Base-by-base conservation (phyloP, 2,888 invertebrate genomes). In the Polydrusus tereticollis region DNA sequence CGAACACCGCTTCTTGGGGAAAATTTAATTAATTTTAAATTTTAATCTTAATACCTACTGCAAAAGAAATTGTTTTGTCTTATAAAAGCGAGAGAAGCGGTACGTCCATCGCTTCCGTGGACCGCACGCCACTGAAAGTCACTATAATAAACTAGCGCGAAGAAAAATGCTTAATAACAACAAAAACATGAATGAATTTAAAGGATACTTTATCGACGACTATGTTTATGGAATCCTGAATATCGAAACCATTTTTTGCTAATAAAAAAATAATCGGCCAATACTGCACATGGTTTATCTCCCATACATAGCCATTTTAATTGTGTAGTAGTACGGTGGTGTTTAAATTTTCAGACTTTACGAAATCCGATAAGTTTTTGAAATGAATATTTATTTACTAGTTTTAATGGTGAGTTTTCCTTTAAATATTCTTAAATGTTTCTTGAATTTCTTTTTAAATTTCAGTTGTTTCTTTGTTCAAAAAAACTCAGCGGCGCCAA, bases 321-420 rank as follows among this genome's bases (percentile, higher is more conserved):
- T 16, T 55, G 26, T 29, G 18, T 16, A 29, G 29, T 29, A 55
- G 52, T 55, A 33, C 2, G 18, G 29, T 29, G 29, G 8, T 33
- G 20, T 18, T 55, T 16, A 29, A 10, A 14, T 50, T 29, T 55
- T n/a, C 18, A 14, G 29, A 3, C 7, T 18, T 16, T 16, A 55
- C 6, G 2, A 29, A 47, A 26, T 16, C 7, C 7, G 12, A 10
- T 38, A n/a, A n/a, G 18, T 20, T 16, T 58, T 50, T 21, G 36
- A 63, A 29, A 63, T 63, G 65, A 55, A 43, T 23, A 38, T 38
- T 38, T 55, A 36, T 55, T 55, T 52, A 41, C 5, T 23, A 20
- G 10, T 65, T 65, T 57, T 65, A 65, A 55, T 33, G 43, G 65
- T 55, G 23, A 55, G 55, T 29, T 55, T 14, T 55, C 14, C 6